Evolutionary conservation across 2,888 invertebrate genomes (phyloP), one percentile per base, ranked within the genome.

Genomic region (Hypolimnas misippus): DNA sequence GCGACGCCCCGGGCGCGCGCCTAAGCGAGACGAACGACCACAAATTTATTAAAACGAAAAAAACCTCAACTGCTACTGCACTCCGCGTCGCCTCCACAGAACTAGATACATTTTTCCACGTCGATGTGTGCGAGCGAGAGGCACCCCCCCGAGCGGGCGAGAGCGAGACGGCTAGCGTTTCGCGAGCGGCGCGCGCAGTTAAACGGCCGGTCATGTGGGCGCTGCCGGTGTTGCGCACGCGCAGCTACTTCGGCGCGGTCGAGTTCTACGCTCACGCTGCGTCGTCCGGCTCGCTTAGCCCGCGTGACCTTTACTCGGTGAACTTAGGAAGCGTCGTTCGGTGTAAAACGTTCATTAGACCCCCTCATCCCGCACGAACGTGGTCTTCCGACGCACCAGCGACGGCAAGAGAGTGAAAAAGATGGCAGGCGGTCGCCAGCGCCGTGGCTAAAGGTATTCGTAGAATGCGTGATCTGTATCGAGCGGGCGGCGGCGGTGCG

Each of bases 401-500:
- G 78, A 75, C 81, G 76, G 75, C 85, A 75, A 79, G 79, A 82
- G 89, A 84, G 85, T 72, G 88, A 89, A 79, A 87, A 89, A 86
- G 91, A 91, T 82, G 85, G 82, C 81, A 77, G 84, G 83, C 72
- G 78, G 77, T 82, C 82, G 84, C 74, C 89, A 77, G 85, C 77
- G 83, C 84, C 88, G 91, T 84, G 74, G 86, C 81, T 86, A 81
- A 90, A 89, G 88, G 91, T 90, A 91, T 90, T 89, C 82, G 89
- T 90, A 91, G 90, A 92, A 92, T 91, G 91, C 91, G 91, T 91
- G 91, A 91, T 92, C 91, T 91, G 91, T 91, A 90, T 92, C 91
- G 90, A 84, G 88, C 86, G 75, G 70, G 73, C 64, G 84, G 84
- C 80, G 74, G 79, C 72, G 78, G 83, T 68, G 88, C 77, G 87